phyloP scores from a whole-genome alignment of 2,113 vertebrate genomes.

The Gobius niger region DNA sequence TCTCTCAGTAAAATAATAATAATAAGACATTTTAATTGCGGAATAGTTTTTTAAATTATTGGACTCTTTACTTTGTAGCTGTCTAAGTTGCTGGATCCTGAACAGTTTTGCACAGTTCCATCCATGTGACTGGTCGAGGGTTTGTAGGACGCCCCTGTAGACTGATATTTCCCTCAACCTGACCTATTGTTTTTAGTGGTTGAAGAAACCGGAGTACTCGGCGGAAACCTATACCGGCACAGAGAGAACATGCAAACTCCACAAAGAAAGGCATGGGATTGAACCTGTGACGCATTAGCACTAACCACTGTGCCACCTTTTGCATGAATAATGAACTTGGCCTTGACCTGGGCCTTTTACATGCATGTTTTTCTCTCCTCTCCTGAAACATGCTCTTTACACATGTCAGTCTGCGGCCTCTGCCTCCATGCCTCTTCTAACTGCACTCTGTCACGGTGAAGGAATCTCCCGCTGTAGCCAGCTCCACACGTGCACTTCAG shows the following conservation, averaged over 20 bases:
- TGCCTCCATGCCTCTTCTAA: slow-evolving; percentile 37
- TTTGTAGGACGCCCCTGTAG: slow-evolving; percentile 9
- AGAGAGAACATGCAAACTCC: no score
- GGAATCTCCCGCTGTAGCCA: slow-evolving; percentile 57
- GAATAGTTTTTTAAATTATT: no score
- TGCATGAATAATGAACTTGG: slow-evolving; percentile 14
- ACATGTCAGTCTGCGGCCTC: slow-evolving; percentile 12
- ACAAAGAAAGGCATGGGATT: no score
- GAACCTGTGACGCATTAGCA: no score
- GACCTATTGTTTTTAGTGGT: no score
- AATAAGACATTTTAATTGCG: slow-evolving; percentile 31
- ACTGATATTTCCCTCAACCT: background rate
- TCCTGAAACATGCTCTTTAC: slow-evolving; percentile 21
- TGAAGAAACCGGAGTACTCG: no score
- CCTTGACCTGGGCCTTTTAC: slow-evolving; percentile 12
- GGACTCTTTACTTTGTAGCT: background rate
- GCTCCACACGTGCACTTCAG: slow-evolving; percentile 64
- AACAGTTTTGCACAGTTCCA: no score
- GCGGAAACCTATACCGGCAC: no score
- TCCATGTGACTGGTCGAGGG: slow-evolving; percentile 6
- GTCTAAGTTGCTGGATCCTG: no score
- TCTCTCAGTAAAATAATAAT: slow-evolving; percentile 52
- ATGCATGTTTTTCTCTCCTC: slow-evolving; percentile 7
- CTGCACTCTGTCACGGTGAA: slow-evolving; percentile 56
- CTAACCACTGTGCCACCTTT: no score